Base-by-base conservation (phyloP, 1,140 invertebrate genomes). In the Lordiphosa stackelbergi region DNA sequence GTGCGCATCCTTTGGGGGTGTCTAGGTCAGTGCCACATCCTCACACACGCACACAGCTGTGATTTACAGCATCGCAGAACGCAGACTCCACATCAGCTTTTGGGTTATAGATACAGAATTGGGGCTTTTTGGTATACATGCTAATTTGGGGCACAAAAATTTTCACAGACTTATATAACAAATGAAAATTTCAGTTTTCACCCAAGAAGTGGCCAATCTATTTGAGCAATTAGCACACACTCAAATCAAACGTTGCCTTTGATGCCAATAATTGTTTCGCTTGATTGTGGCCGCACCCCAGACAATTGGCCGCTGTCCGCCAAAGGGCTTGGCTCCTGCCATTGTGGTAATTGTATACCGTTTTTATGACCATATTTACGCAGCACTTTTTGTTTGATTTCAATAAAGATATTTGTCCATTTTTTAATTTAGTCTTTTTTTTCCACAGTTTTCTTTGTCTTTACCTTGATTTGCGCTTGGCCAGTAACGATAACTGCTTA, bases 31-130 rank as follows among this genome's bases (percentile, higher is more conserved):
- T 81, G 79, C 70, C 61, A 63, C 38, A 69, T 52, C 34, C 22
- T 12, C 42, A 46, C 5, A 22, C 40, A 40, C 12, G n/a, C 22
- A 7, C 10, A 12, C 71, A 73, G 77, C 72, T 83, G 74, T 75
- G 63, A 28, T 58, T 66, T 61, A 63, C 47, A 43, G 77, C 63
- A 72, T 69, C 77, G 77, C 78, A 84, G 78, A 65, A 85, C 85
- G 85, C 85, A 86, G 85, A 86, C 85, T 86, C 85, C 85, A 73
- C 65, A 75, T 60, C 54, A 53, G 66, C 55, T 56, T 47, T 64
- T 81, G 51, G 73, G 71, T 85, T 86, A 77, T 86, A 86, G 84
- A 86, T 74, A 86, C 84, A 85, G 66, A 85, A 78, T 61, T 83
- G 65, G 69, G 69, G 59, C 83, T 77, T 65, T 75, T 61, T 58